Evolutionary conservation across 2,113 vertebrate species (phyloP).

Genomic region (Sinocyclocheilus anophthalmus): DNA sequence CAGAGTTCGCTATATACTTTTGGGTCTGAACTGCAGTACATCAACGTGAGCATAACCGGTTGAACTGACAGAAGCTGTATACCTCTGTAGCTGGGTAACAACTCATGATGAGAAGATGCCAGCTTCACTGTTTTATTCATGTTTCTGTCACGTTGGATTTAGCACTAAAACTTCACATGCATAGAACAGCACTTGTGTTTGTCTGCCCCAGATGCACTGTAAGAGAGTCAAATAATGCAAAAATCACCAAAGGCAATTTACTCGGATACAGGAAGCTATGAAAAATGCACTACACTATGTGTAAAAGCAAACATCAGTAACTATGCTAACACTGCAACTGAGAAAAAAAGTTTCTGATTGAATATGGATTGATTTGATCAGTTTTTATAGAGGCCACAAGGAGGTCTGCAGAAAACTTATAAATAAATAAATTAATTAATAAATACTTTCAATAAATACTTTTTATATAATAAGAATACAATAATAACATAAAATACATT

Average conservation of each 20-base stretch:
- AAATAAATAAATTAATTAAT: background rate
- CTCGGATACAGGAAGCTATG: background rate
- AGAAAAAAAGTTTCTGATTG: background rate
- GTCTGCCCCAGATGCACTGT: background rate
- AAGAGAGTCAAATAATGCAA: background rate
- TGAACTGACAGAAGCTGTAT: background rate
- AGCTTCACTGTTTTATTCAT: constrained; percentile 20
- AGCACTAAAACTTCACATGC: background rate
- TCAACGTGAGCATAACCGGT: background rate
- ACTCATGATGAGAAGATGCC: background rate
- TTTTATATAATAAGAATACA: background rate
- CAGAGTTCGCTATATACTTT: background rate
- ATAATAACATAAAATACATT: background rate
- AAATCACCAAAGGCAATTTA: background rate
- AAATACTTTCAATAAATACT: background rate
- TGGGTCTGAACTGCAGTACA: background rate
- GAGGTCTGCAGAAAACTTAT: background rate
- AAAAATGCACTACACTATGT: background rate
- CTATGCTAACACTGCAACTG: background rate
- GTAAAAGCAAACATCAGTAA: background rate
- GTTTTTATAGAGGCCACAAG: background rate
- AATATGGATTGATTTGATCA: background rate
- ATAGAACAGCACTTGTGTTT: background rate
- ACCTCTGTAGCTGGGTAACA: background rate
- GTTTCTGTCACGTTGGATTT: constrained; percentile 12